Evolutionary conservation across 2,113 vertebrate genomes (phyloP), one percentile per base, ranked within the genome.

Genomic region (Carlito syrichta): DNA sequence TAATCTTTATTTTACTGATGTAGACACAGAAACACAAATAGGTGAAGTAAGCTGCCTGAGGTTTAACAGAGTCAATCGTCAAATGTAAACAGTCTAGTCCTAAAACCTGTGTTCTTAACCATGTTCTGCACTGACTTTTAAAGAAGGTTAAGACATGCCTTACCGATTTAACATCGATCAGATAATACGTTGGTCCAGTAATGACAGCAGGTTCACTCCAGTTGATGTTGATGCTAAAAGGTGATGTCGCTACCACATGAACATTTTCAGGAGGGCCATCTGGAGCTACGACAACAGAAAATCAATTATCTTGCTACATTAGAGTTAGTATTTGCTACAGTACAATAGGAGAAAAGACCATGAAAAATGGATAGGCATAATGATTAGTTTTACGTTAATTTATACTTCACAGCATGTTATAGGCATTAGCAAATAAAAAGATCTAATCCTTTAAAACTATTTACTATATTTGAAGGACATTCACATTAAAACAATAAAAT

Each of bases 121-220:
- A 40, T 19, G 23, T 23, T 73, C 32, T 76, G 22, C 27, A 69
- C 30, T 22, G 10, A 14, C 12, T 74, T 81, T 89, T 23, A 9
- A 3, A 85, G 32, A 69, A 96, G 45, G 66, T 2, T n/a, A 50
- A 95, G 74, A 77, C 48, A 69, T 74, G 96, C n/a, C 98, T 99
- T 98, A 99, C 98, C 84, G 98, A 98, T 86, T 98, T 98, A 84
- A 99, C 83, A 56, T 99, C 98, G 88, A 99, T 98, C 92, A 99
- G 98, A 97, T 99, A 99, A 71, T 98, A 99, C 0, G 99, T 99
- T 54, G 99, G 99, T 94, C 99, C 99, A 1, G 99, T 99, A 77
- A 99, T 98, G 97, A 99, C 52, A 71, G 94, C 95, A 78, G 99
- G 99, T 92, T 99, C 98, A 14, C 95, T 98, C 99, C 99, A 99